phyloP scores from a whole-genome alignment of 2,888 invertebrate species.

The Andrena trimmerana region DNA sequence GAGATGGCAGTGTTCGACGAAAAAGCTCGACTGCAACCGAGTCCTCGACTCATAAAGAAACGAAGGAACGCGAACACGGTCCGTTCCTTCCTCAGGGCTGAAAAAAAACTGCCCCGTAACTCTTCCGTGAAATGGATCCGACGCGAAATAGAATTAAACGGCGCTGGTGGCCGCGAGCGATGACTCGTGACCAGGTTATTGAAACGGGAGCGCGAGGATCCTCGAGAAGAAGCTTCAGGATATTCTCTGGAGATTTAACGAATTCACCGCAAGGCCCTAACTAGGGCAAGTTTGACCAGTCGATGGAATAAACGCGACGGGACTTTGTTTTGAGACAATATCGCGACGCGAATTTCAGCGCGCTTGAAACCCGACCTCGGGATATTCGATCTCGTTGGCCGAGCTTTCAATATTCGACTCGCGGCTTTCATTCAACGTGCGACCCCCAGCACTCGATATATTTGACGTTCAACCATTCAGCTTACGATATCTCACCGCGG shows the following conservation, averaged over 20 bases:
- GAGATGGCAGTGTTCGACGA: conserved; percentile 30
- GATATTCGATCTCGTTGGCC: conserved; percentile 2
- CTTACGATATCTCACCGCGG: conserved; percentile 13
- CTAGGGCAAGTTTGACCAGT: conserved; percentile 9
- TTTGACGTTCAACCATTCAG: conserved; percentile 1
- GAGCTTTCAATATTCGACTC: conserved; percentile 16
- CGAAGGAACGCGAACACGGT: conserved; percentile 23
- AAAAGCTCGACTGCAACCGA: conserved; percentile 26
- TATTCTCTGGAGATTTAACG: conserved; percentile 56
- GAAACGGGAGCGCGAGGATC: conserved; percentile 53
- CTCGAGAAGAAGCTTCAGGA: conserved; percentile 36
- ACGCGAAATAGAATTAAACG: conserved; percentile 59
- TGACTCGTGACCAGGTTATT: conserved; percentile 58
- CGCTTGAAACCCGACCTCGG: neutral
- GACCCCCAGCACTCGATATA: conserved; percentile 20
- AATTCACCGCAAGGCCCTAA: conserved; percentile 29
- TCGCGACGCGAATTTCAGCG: conserved; percentile 1
- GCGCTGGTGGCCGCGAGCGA: conserved; percentile 50
- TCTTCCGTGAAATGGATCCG: conserved; percentile 43
- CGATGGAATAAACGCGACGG: conserved; percentile 2
- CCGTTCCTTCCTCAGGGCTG: conserved; percentile 15
- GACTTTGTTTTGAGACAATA: neutral
- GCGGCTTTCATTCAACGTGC: neutral
- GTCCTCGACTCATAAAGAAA: conserved; percentile 23
- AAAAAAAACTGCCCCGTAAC: conserved; percentile 35